A percentile compares a stretch with the other conserved stretches of the same genome.
These are phyloP conservation scores for Odobenus rosmarus DNA, from an alignment of 2,113 vertebrate genomes.

Conservation along the genomic window DNA sequence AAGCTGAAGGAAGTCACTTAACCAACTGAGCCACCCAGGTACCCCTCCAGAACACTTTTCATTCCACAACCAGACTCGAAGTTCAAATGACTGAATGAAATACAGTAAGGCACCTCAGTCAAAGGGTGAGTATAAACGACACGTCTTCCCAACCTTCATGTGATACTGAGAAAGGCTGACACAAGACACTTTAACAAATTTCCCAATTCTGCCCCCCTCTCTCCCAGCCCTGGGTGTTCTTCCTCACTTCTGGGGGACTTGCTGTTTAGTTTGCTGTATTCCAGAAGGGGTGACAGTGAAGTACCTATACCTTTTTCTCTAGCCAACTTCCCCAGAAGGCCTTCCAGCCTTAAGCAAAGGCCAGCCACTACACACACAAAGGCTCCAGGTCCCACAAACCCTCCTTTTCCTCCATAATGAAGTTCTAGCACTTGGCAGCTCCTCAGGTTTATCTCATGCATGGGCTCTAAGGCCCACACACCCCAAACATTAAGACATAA, in stretches of 20 bases:
- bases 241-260: neutral
- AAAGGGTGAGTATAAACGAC: neutral
- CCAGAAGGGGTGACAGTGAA: neutral
- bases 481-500: neutral
- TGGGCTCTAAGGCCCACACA: neutral
- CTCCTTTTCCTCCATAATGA: neutral
- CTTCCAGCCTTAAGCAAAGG: neutral
- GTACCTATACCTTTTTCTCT: neutral
- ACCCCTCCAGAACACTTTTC: neutral
- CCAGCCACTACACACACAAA: neutral
- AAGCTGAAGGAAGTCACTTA: too few relatives aligned
- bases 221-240: neutral
- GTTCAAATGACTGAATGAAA: neutral
- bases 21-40: too few relatives aligned
- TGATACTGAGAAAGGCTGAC: neutral
- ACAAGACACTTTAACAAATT: neutral
- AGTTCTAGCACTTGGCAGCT: neutral
- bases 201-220: too few relatives aligned
- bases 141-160: neutral
- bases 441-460: neutral
- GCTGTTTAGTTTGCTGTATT: neutral
- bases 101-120: neutral
- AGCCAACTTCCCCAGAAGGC: neutral
- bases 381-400: neutral
- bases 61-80: neutral